These are phyloP conservation scores for Chironomus riparius DNA, from an alignment of 2,888 invertebrate species.

Conservation along the genomic window DNA sequence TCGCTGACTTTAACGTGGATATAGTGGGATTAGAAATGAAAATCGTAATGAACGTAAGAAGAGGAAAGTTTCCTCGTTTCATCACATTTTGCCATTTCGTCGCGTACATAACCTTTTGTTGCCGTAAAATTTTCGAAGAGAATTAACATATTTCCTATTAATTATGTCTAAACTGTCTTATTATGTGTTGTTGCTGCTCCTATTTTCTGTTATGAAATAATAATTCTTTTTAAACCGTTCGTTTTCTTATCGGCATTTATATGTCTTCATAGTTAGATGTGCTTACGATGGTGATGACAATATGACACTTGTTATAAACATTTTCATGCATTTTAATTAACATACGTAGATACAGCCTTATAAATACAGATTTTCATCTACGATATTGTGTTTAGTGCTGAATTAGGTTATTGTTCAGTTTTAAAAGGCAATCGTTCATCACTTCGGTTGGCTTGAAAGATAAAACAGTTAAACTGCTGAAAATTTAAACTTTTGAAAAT, in stretches of 20 bases:
- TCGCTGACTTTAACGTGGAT: too few relatives aligned
- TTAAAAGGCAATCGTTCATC: too few relatives aligned
- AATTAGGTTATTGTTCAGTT: too few relatives aligned
- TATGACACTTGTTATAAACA: background rate
- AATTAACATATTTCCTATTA: background rate
- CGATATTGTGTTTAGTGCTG: too few relatives aligned
- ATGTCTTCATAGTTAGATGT: background rate
- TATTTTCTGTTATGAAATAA: background rate
- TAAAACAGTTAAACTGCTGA: too few relatives aligned
- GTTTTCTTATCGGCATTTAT: background rate
- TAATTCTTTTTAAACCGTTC: background rate
- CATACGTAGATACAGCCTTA: too few relatives aligned
- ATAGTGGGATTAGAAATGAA: too few relatives aligned
- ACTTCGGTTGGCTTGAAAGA: too few relatives aligned
- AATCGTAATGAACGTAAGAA: background rate
- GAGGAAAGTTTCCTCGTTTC: background rate
- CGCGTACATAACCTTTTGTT: too few relatives aligned
- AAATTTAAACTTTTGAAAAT: too few relatives aligned
- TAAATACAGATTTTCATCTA: too few relatives aligned
- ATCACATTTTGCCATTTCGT: background rate
- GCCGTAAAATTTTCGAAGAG: background rate
- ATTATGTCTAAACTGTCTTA: background rate
- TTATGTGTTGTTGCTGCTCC: background rate
- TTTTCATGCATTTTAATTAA: background rate
- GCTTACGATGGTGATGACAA: background rate